These are phyloP conservation scores for Simalia tracyae DNA, from an alignment of 2,797 vertebrate species.

Conservation along the genomic window DNA sequence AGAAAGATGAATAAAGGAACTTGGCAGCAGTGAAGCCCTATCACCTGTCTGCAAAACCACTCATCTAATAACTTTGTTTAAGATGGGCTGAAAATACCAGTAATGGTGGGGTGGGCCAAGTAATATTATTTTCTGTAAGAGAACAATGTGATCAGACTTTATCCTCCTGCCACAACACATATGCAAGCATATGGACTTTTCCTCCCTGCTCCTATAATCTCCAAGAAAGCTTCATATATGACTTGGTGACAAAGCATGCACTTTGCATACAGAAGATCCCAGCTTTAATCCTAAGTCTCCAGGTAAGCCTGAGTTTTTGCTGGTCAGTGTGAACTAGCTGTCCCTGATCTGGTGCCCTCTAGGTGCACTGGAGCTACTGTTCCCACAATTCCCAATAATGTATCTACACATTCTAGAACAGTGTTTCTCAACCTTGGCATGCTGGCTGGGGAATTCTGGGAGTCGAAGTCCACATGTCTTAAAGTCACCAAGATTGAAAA, in stretches of 20 bases:
- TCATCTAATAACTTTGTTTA: not conserved
- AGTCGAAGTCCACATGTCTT: too few species aligned
- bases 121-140: not conserved
- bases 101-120: too few species aligned
- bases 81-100: not conserved
- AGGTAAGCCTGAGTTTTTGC: not conserved
- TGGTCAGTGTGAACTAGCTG: not conserved
- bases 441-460: too few species aligned
- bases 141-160: not conserved
- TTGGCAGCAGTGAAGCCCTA: not conserved
- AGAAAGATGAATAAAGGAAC: not conserved
- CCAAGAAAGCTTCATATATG: not conserved
- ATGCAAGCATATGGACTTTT: not conserved
- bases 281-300: not conserved
- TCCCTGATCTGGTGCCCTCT: not conserved
- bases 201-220: not conserved
- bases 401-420: not conserved
- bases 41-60: not conserved
- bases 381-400: not conserved
- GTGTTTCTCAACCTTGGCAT: too few species aligned
- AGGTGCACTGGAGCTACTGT: not conserved
- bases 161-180: not conserved
- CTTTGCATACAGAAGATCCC: not conserved
- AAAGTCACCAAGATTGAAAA: too few species aligned
- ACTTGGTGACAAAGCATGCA: not conserved